phyloP scores from a whole-genome alignment of 2,113 vertebrate species.

The Lophius piscatorius region DNA sequence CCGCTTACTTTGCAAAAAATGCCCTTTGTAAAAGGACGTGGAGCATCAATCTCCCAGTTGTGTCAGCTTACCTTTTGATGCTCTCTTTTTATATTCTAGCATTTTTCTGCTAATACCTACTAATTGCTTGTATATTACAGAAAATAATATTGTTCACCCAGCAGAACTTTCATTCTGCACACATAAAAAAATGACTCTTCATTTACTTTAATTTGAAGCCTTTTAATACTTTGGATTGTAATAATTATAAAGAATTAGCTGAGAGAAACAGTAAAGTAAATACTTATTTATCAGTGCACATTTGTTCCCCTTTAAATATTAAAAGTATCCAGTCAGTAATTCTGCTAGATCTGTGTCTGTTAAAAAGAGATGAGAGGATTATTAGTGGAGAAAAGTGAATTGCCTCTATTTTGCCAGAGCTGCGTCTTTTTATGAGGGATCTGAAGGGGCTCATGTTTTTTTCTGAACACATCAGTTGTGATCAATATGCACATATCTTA shows the following conservation, averaged over 20 bases:
- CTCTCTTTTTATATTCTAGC: conserved; percentile 49
- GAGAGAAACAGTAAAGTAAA: not conserved
- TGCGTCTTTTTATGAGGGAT: conserved; percentile 32
- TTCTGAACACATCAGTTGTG: conserved; percentile 11
- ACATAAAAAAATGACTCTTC: too few relatives aligned
- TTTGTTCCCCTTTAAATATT: conserved; percentile 15
- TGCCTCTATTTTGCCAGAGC: conserved; percentile 1
- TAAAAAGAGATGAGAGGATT: not conserved
- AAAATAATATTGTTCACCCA: too few relatives aligned
- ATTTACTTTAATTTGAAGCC: not conserved
- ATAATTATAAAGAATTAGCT: not conserved
- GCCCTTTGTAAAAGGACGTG: conserved; percentile 77
- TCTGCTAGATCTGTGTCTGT: not conserved
- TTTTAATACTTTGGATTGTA: not conserved
- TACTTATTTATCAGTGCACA: not conserved
- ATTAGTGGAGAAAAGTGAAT: not conserved
- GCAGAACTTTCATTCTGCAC: too few relatives aligned
- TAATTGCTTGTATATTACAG: too few relatives aligned
- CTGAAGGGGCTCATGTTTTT: conserved; percentile 20
- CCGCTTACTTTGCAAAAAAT: conserved; percentile 79
- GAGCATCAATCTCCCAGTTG: conserved; percentile 68
- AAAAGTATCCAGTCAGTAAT: conserved; percentile 4
- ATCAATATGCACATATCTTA: conserved; percentile 20
- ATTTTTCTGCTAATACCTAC: conserved; percentile 23
- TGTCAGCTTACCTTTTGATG: conserved; percentile 54